Conservation (phyloP, 1,140 invertebrate genomes). For the Popillia japonica region DNA sequence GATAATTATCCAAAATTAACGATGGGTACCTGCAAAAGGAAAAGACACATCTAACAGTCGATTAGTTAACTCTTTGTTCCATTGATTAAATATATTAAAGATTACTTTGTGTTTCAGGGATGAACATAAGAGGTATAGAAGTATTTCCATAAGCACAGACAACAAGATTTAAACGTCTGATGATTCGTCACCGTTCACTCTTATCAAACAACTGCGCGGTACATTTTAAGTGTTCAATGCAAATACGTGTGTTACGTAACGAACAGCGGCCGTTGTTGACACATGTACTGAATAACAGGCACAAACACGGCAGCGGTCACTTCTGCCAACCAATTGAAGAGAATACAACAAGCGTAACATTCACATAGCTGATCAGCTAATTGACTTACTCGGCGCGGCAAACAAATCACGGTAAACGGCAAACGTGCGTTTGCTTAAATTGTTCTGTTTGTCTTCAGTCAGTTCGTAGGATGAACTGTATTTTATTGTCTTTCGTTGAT, state of each 20-base stretch:
- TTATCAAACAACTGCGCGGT: background rate
- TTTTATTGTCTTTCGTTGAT: background rate
- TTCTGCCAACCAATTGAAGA: background rate
- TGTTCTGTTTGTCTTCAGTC: constrained; percentile 18
- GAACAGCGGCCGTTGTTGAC: constrained; percentile 7
- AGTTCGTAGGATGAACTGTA: background rate
- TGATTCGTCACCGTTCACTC: background rate
- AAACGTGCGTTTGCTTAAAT: constrained; percentile 23
- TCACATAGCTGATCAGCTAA: background rate
- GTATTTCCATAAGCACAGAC: background rate
- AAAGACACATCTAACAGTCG: too few relatives aligned
- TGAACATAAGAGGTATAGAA: too few relatives aligned
- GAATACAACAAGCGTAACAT: constrained; percentile 5
- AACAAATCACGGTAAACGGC: constrained; percentile 27
- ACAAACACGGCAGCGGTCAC: constrained; percentile 19
- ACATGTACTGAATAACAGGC: constrained; percentile 20
- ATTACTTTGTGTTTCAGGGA: too few relatives aligned
- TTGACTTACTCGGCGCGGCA: constrained; percentile 19
- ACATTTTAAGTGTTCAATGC: constrained; percentile 22
- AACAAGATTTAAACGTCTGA: background rate
- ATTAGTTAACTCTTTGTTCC: too few relatives aligned
- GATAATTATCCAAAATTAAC: too few relatives aligned
- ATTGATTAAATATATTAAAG: too few relatives aligned
- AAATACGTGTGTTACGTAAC: constrained; percentile 27
- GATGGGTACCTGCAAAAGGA: too few relatives aligned